Conservation (phyloP, 1,140 invertebrate species). For the Octopus bimaculoides region DNA sequence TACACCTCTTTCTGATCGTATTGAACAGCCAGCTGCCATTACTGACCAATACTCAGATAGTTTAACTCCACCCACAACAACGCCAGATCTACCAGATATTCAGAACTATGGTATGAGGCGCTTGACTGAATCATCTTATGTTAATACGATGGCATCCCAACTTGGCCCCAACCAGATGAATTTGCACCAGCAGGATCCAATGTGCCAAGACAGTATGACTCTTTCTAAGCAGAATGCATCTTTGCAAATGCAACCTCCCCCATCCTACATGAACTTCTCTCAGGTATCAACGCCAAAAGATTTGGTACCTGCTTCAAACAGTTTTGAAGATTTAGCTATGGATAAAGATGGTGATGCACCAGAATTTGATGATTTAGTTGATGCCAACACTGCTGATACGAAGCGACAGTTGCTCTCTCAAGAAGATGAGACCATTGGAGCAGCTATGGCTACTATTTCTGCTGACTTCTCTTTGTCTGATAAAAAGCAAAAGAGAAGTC, state of each 20-base stretch:
- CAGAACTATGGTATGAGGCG: slow-evolving; percentile 6
- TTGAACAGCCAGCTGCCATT: not conserved
- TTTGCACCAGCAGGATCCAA: not conserved
- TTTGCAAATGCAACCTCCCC: not conserved
- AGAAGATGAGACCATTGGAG: slow-evolving; percentile 35
- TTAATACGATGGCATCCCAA: not conserved
- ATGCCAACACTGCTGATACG: slow-evolving; percentile 13
- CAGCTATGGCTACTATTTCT: slow-evolving; percentile 23
- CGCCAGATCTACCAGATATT: not conserved
- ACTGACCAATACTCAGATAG: slow-evolving; percentile 4
- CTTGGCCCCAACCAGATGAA: not conserved
- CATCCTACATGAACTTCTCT: slow-evolving; percentile 7
- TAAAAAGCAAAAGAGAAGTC: slow-evolving; percentile 15
- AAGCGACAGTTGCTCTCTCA: slow-evolving; percentile 29
- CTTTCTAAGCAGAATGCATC: not conserved
- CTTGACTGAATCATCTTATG: not conserved
- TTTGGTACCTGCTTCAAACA: slow-evolving; percentile 1
- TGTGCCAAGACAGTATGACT: not conserved
- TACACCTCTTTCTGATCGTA: not conserved
- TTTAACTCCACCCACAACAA: not conserved
- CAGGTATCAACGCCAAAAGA: not conserved
- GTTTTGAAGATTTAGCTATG: slow-evolving; percentile 8
- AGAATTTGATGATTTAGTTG: not conserved
- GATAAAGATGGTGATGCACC: not conserved
- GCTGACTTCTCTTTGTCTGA: slow-evolving; percentile 14